A percentile compares a stretch with the other conserved stretches of the same genome.
phyloP scores from a whole-genome alignment of 2,113 vertebrate genomes.

The Columbina picui region DNA sequence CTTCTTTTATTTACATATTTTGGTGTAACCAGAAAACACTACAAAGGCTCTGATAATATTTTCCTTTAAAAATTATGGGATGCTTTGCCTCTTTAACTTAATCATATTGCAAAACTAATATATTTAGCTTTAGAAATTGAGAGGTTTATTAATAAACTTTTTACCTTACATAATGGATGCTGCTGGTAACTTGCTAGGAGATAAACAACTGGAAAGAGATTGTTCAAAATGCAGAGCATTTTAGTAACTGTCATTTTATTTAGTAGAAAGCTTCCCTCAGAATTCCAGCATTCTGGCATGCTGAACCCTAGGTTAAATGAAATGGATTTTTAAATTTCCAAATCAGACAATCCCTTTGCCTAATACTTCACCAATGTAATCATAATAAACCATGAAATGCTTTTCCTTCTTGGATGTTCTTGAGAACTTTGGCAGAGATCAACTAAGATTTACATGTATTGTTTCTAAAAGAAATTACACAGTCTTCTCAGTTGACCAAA shows the following conservation, averaged over 20 bases:
- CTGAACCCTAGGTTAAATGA: neutral
- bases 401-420: neutral
- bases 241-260: neutral
- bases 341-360: neutral
- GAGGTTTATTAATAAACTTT: neutral
- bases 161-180: neutral
- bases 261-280: neutral
- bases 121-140: neutral
- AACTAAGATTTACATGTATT: neutral
- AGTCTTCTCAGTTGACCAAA: neutral
- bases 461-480: neutral
- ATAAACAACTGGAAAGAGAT: neutral
- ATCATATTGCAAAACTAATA: neutral
- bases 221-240: neutral
- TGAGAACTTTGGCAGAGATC: neutral
- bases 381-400: neutral
- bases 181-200: neutral
- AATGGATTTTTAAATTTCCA: neutral
- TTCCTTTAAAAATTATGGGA: neutral
- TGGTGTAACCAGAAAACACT: conserved; percentile 4
- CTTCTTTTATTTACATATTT: conserved; percentile 12
- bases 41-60: conserved; percentile 1
- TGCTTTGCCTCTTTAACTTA: neutral
- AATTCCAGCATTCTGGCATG: neutral
- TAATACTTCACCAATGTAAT: neutral